These are phyloP conservation scores for Rhodophaea formosa DNA, from an alignment of 2,888 invertebrate genomes.

Conservation along the genomic window DNA sequence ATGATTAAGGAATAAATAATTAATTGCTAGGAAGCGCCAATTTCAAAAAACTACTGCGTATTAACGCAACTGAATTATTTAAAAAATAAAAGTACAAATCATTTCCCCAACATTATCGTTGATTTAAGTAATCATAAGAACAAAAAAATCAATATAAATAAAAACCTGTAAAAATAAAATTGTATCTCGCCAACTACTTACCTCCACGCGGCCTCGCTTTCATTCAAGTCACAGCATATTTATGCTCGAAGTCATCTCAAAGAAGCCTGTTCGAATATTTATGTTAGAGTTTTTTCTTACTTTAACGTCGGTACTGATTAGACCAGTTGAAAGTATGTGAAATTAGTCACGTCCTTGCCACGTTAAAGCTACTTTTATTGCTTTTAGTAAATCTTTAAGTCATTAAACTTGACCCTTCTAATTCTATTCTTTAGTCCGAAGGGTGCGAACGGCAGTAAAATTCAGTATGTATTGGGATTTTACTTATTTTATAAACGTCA, in stretches of 20 bases:
- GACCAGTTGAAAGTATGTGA: constrained; percentile 26
- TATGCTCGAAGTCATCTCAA: constrained; percentile 51
- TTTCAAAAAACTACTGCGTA: too few species aligned
- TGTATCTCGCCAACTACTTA: constrained; percentile 34
- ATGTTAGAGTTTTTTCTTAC: constrained; percentile 36
- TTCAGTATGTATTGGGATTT: too few species aligned
- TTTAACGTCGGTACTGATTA: constrained; percentile 47
- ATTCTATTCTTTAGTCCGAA: background rate
- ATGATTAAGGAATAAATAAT: too few species aligned
- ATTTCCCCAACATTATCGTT: too few species aligned
- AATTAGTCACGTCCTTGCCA: constrained; percentile 18
- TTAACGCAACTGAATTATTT: too few species aligned
- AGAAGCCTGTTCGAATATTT: constrained; percentile 45
- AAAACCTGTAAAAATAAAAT: background rate
- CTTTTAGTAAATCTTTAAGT: background rate
- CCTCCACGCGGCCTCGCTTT: constrained; percentile 39
- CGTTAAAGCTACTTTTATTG: constrained; percentile 2
- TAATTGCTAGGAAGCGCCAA: too few species aligned
- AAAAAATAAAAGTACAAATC: too few species aligned
- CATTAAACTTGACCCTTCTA: constrained; percentile 7
- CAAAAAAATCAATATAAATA: background rate
- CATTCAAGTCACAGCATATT: constrained; percentile 59
- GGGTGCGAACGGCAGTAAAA: too few species aligned
- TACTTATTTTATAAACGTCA: too few species aligned
- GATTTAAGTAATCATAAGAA: background rate